These are phyloP conservation scores for Microtus pennsylvanicus DNA, from an alignment of 2,113 vertebrate species.

Conservation along the genomic window DNA sequence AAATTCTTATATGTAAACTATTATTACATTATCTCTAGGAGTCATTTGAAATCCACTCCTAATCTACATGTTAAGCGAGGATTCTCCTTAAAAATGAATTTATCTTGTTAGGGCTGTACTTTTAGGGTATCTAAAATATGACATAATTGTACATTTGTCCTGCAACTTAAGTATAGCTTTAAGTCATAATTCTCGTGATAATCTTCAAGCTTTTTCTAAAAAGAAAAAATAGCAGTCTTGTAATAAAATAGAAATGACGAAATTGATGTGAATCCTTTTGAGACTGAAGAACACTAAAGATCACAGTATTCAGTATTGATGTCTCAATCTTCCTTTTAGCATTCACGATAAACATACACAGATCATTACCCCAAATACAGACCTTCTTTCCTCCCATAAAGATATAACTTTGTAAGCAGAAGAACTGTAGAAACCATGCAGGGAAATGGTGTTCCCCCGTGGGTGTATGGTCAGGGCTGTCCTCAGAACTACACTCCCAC, in stretches of 20 bases:
- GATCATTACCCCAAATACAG: not conserved
- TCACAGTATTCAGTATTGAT: not conserved
- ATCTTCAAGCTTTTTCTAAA: not conserved
- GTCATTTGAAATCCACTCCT: not conserved
- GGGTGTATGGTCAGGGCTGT: not conserved
- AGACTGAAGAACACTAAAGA: not conserved
- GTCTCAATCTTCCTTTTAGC: not conserved
- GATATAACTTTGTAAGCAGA: not conserved
- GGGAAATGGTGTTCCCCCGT: not conserved
- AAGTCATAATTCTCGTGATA: not conserved
- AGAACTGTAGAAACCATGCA: not conserved
- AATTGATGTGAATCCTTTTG: not conserved
- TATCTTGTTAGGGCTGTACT: not conserved
- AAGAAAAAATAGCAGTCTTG: not conserved
- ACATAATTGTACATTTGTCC: not conserved
- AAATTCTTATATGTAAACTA: not conserved
- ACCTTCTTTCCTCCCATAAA: not conserved
- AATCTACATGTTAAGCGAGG: not conserved
- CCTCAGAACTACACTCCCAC: not conserved
- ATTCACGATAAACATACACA: not conserved
- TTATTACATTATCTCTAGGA: not conserved
- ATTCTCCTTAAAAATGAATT: conserved; percentile 51
- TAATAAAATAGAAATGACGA: not conserved
- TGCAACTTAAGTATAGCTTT: not conserved
- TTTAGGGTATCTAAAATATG: not conserved